Evolutionary conservation across 2,888 invertebrate species (phyloP).

Genomic region (Drosophila gaucha): DNA sequence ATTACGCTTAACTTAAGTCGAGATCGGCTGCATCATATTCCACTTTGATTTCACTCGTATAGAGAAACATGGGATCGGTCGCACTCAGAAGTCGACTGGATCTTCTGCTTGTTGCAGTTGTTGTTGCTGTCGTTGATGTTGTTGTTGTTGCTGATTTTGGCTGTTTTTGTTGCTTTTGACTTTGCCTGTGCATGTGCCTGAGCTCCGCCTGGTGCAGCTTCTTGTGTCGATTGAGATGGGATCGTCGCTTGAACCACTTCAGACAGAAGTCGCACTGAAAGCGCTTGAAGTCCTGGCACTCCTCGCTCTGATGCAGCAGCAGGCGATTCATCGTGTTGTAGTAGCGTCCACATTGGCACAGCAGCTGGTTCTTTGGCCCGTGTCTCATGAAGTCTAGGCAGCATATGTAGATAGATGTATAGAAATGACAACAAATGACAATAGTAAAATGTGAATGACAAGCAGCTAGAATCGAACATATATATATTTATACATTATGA

Average conservation of each 20-base stretch:
- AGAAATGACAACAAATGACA: constrained; percentile 30
- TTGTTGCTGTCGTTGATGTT: neutral
- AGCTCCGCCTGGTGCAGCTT: constrained; percentile 76
- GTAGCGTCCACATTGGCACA: constrained; percentile 85
- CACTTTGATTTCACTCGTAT: constrained; percentile 54
- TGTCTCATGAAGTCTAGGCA: constrained; percentile 48
- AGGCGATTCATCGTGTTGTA: constrained; percentile 76
- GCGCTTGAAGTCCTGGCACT: constrained; percentile 78
- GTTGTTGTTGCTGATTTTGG: constrained; percentile 1
- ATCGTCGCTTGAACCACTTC: constrained; percentile 82
- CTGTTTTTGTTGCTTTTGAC: constrained; percentile 18
- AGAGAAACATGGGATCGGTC: constrained; percentile 52
- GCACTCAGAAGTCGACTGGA: constrained; percentile 23
- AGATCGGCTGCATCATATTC: constrained; percentile 55
- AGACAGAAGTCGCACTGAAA: constrained; percentile 78
- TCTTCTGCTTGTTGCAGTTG: neutral
- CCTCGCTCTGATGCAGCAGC: constrained; percentile 76
- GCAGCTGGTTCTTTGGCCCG: constrained; percentile 66
- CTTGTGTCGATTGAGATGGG: constrained; percentile 82
- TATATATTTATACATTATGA: constrained; percentile 4
- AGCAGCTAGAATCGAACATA: constrained; percentile 1
- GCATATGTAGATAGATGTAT: constrained; percentile 20
- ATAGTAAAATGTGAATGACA: constrained; percentile 14
- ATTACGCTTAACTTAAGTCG: constrained; percentile 39
- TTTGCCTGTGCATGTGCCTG: constrained; percentile 21